Evolutionary conservation across 2,797 vertebrate genomes (phyloP).

Genomic region (Chromis chromis): DNA sequence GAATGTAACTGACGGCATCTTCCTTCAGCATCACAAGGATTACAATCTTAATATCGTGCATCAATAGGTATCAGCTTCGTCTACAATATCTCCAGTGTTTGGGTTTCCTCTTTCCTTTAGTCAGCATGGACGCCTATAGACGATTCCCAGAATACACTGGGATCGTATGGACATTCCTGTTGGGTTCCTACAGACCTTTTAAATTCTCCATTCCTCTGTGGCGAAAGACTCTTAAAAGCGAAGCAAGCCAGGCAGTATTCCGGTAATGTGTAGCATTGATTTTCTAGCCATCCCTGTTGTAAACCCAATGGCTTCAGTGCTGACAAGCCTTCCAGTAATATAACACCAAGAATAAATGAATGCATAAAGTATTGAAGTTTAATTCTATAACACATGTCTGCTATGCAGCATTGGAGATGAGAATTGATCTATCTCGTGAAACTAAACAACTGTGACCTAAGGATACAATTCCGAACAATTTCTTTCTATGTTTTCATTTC

Average conservation of each 20-base stretch:
- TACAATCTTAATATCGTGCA: constrained; percentile 12
- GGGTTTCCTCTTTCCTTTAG: constrained; percentile 62
- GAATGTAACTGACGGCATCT: constrained; percentile 16
- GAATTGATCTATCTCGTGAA: constrained; percentile 26
- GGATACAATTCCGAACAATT: constrained; percentile 12
- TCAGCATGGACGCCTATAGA: constrained; percentile 55
- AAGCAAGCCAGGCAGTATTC: constrained; percentile 41
- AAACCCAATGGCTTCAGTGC: constrained; percentile 40
- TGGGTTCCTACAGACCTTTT: constrained; percentile 62
- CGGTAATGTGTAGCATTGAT: constrained; percentile 73
- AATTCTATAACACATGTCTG: constrained; percentile 8
- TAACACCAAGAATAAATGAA: constrained; percentile 38
- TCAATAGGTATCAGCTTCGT: constrained; percentile 47
- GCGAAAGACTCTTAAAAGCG: constrained; percentile 64
- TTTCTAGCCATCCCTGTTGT: constrained; percentile 45
- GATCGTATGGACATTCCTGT: constrained; percentile 54
- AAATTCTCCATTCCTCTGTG: constrained; percentile 47
- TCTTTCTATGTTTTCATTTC: constrained; percentile 23
- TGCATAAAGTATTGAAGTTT: constrained; percentile 34
- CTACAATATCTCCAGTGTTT: constrained; percentile 28
- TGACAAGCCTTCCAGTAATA: constrained; percentile 58
- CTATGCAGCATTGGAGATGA: not conserved
- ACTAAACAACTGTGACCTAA: constrained; percentile 33
- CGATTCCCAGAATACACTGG: constrained; percentile 53
- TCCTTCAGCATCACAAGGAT: constrained; percentile 21